Evolutionary conservation across 2,113 vertebrate species (phyloP).

Genomic region (Cyprinodon tularosa): DNA sequence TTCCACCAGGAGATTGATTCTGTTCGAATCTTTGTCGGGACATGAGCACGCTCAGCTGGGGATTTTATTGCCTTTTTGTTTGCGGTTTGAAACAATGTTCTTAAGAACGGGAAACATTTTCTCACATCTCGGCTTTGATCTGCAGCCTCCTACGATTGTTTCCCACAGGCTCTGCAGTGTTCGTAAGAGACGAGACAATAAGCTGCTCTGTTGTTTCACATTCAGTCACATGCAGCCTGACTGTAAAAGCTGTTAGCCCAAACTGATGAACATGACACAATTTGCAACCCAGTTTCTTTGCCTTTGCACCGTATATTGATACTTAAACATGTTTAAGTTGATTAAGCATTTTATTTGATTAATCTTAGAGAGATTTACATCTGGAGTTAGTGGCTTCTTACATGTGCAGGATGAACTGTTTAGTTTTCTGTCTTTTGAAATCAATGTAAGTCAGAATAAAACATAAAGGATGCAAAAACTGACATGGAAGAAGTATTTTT

Average conservation of each 20-base stretch:
- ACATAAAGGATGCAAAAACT: constrained; percentile 18
- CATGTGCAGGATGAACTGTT: neutral
- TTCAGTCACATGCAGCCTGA: constrained; percentile 62
- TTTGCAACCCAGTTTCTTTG: neutral
- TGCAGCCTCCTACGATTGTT: constrained; percentile 60
- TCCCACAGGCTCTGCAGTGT: constrained; percentile 60
- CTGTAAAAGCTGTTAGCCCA: constrained; percentile 17
- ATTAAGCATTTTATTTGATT: neutral
- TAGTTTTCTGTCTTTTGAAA: constrained; percentile 4
- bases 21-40: constrained; percentile 10
- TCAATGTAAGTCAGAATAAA: neutral
- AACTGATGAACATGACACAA: constrained; percentile 8
- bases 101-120: constrained; percentile 49
- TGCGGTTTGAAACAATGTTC: constrained; percentile 34
- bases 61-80: constrained; percentile 54
- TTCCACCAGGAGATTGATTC: neutral
- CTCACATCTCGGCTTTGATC: constrained; percentile 67
- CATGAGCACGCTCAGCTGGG: constrained; percentile 50
- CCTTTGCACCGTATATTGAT: neutral
- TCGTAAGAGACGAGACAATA: constrained; percentile 61
- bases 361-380: neutral
- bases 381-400: neutral
- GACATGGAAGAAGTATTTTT: constrained; percentile 22
- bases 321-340: neutral
- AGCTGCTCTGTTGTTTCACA: constrained; percentile 58